Conservation (phyloP, 2,113 vertebrate species). For the Nesospiza acunhae region DNA sequence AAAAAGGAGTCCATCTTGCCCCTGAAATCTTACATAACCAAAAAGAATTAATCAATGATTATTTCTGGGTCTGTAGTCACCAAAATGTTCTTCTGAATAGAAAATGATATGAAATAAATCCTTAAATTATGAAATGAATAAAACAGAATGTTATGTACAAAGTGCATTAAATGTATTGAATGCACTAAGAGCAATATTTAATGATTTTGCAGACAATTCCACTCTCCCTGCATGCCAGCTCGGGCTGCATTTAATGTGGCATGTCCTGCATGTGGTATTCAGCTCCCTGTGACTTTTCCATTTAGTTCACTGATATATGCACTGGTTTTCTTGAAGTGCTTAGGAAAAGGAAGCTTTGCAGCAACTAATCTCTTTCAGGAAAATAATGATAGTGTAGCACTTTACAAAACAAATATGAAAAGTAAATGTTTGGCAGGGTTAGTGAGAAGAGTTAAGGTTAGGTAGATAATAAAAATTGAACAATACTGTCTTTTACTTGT, state of each 20-base stretch:
- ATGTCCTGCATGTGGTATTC: background rate
- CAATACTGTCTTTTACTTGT: background rate
- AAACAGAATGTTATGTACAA: background rate
- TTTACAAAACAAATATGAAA: slow-evolving; percentile 37
- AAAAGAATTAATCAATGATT: background rate
- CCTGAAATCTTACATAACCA: background rate
- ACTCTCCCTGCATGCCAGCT: background rate
- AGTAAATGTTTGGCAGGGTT: background rate
- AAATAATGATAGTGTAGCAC: slow-evolving; percentile 27
- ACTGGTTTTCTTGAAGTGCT: slow-evolving; percentile 6
- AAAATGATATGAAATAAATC: background rate
- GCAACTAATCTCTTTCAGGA: slow-evolving; percentile 10
- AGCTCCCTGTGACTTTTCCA: slow-evolving; percentile 27
- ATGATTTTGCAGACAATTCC: background rate
- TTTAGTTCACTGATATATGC: background rate
- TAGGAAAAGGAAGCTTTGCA: slow-evolving; percentile 11
- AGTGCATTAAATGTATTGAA: background rate
- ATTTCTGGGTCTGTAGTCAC: background rate
- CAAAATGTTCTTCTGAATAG: background rate
- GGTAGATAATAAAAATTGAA: background rate
- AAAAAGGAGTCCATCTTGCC: background rate
- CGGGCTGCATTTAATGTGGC: background rate
- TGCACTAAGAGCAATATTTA: background rate
- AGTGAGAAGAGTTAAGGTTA: slow-evolving; percentile 4
- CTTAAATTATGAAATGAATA: background rate